Evolutionary conservation across 2,888 invertebrate genomes (phyloP).

Genomic region (Rhingia rostrata): DNA sequence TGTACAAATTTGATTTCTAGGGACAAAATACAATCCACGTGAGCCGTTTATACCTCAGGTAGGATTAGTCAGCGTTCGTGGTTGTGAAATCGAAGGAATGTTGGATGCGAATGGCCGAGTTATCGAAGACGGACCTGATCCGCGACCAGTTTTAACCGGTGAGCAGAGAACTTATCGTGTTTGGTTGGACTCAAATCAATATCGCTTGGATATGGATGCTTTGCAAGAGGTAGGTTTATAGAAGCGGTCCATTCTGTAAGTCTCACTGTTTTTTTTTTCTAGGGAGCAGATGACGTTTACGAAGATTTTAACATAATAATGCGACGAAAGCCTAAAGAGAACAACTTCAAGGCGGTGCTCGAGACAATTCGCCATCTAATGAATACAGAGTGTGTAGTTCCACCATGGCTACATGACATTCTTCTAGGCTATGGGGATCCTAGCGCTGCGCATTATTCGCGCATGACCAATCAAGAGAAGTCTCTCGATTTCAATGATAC

Average conservation of each 20-base stretch:
- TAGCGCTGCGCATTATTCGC: constrained; percentile 97
- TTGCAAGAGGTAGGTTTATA: constrained; percentile 87
- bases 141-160: constrained; percentile 92
- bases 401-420: constrained; percentile 97
- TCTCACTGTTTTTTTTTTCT: constrained; percentile 21
- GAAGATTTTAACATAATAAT: constrained; percentile 98
- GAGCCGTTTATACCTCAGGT: constrained; percentile 96
- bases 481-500: constrained; percentile 98
- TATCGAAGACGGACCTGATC: constrained; percentile 97
- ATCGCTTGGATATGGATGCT: constrained; percentile 94
- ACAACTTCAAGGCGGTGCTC: constrained; percentile 99
- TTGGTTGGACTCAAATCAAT: constrained; percentile 98
- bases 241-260: too few species aligned
- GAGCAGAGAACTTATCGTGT: constrained; percentile 96
- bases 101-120: constrained; percentile 96
- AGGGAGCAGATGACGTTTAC: constrained; percentile 88
- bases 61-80: constrained; percentile 94
- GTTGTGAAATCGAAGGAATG: constrained; percentile 99
- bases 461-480: constrained; percentile 90
- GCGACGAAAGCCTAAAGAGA: constrained; percentile 99
- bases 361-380: constrained; percentile 99
- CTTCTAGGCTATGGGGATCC: constrained; percentile 99
- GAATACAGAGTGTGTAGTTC: constrained; percentile 99
- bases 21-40: constrained; percentile 91
- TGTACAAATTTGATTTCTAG: constrained; percentile 79